A percentile compares a stretch with the other conserved stretches of the same genome.
Conservation (phyloP, 1,140 invertebrate genomes). For the Epicauta chinensis region DNA sequence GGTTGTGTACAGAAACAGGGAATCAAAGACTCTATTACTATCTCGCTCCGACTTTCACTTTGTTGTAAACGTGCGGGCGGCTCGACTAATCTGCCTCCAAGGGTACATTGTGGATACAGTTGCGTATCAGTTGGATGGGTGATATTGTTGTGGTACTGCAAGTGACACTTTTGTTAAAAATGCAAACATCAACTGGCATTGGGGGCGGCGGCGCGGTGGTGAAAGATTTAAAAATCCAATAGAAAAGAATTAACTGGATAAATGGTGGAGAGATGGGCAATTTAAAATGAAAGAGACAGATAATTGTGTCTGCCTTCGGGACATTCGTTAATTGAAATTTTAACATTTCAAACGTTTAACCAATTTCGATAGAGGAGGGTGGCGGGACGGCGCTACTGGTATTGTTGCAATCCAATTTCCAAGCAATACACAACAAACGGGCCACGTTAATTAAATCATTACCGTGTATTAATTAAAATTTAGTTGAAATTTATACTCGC, state of each 20-base stretch:
- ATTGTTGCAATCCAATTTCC: slow-evolving; percentile 28
- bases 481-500: slow-evolving; percentile 3
- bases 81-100: slow-evolving; percentile 11
- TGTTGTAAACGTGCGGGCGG: slow-evolving; percentile 6
- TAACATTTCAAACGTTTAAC: slow-evolving; percentile 24
- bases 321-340: slow-evolving; percentile 36
- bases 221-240: background rate
- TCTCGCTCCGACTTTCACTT: background rate
- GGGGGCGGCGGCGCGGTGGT: slow-evolving; percentile 1
- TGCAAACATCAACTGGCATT: slow-evolving; percentile 26
- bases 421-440: slow-evolving; percentile 20
- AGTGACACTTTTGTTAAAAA: slow-evolving; percentile 42
- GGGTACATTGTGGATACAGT: background rate
- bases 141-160: slow-evolving; percentile 21
- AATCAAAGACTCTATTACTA: slow-evolving; percentile 9
- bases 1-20: slow-evolving; percentile 2
- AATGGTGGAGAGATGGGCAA: background rate
- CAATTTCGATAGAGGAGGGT: slow-evolving; percentile 15
- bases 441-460: slow-evolving; percentile 38
- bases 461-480: slow-evolving; percentile 40
- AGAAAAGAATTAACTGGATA: no score
- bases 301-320: slow-evolving; percentile 15
- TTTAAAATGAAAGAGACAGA: background rate
- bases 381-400: no score
- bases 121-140: slow-evolving; percentile 31